These are phyloP conservation scores for Araneus ventricosus DNA, from an alignment of 1,140 invertebrate species.

Conservation along the genomic window DNA sequence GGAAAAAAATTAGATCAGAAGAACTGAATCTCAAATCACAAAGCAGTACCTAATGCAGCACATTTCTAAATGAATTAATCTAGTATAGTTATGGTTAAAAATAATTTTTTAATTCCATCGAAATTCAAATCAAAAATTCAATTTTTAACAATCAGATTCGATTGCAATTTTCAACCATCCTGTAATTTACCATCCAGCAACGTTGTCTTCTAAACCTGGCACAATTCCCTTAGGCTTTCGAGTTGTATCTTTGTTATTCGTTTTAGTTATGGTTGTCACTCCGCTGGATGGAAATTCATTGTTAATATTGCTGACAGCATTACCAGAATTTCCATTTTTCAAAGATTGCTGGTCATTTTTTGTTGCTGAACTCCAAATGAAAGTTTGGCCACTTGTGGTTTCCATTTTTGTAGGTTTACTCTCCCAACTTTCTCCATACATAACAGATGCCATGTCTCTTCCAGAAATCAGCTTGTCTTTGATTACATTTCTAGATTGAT, in stretches of 20 bases:
- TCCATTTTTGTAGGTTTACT: background rate
- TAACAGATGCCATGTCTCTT: background rate
- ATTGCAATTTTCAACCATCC: background rate
- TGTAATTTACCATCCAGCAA: background rate
- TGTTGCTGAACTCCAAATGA: background rate
- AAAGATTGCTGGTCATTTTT: background rate
- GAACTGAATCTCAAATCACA: too few species aligned
- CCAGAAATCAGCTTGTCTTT: background rate
- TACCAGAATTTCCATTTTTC: background rate
- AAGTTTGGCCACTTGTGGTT: background rate
- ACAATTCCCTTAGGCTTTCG: background rate
- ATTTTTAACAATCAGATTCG: background rate
- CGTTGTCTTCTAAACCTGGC: background rate
- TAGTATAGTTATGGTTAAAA: background rate
- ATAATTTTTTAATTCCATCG: background rate
- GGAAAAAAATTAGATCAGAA: too few species aligned
- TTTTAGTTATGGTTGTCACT: background rate
- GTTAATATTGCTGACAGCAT: background rate
- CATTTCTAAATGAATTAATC: too few species aligned
- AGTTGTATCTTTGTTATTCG: background rate
- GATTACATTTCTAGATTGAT: background rate
- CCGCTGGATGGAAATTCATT: background rate
- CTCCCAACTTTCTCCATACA: background rate
- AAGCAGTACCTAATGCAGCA: too few species aligned
- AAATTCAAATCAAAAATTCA: background rate